phyloP scores from a whole-genome alignment of 2,888 invertebrate genomes.

The Elysia crispata region DNA sequence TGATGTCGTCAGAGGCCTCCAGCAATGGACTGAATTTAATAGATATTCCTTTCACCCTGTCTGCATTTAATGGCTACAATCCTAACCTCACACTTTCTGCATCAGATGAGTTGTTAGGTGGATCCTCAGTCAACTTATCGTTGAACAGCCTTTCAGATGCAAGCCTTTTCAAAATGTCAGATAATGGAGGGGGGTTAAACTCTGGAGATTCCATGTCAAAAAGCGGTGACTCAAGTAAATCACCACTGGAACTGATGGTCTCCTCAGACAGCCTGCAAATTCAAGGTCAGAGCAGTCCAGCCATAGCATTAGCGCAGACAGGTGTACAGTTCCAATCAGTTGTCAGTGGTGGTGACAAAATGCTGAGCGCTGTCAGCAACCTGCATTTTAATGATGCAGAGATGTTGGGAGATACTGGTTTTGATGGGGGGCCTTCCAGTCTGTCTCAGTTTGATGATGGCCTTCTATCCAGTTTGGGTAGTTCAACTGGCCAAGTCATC shows the following conservation, averaged over 20 bases:
- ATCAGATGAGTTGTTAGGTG: constrained; percentile 41
- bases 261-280: constrained; percentile 59
- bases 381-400: constrained; percentile 73
- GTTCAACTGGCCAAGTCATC: constrained; percentile 60
- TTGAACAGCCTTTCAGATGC: constrained; percentile 40
- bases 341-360: constrained; percentile 73
- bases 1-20: constrained; percentile 41
- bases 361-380: constrained; percentile 76
- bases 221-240: constrained; percentile 49
- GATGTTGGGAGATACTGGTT: constrained; percentile 74
- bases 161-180: constrained; percentile 42
- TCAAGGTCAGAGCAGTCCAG: constrained; percentile 71
- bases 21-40: constrained; percentile 37
- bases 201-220: constrained; percentile 28
- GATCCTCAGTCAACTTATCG: constrained; percentile 35
- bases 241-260: constrained; percentile 54
- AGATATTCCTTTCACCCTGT: constrained; percentile 42
- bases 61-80: constrained; percentile 44
- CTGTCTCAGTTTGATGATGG: constrained; percentile 74
- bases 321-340: constrained; percentile 66
- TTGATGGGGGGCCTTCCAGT: constrained; percentile 67
- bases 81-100: constrained; percentile 38
- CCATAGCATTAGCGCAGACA: constrained; percentile 52
- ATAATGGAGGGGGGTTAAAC: constrained; percentile 29
- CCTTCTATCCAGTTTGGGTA: constrained; percentile 68